Base-by-base conservation (phyloP, 2,113 vertebrate genomes). In the Glareola pratincola region DNA sequence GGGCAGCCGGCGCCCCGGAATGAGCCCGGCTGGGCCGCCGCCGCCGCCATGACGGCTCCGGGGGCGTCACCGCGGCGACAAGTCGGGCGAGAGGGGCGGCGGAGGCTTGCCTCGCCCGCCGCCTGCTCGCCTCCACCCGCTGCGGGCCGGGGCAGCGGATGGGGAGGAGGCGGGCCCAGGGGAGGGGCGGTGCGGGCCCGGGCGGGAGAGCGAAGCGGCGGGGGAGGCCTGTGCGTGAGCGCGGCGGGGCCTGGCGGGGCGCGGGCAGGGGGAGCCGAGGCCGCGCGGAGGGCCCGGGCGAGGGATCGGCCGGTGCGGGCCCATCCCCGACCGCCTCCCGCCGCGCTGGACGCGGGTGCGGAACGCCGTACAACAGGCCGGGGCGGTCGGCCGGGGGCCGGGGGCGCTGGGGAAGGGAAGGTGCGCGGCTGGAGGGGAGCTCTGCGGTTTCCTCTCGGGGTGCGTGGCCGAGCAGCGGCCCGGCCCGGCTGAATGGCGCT, bases 71-170 rank as follows among this genome's bases (percentile, higher is more conserved):
- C 16, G 17, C 18, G 9, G 18, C 10, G 20, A 34, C 5, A 6
- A 10, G 0, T 0, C 26, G 20, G 2, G 1, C 0, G 2, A 8
- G 13, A 1, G 1, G 1, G 4, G 19, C 4, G n/a, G 8, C 41
- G 3, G 4, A 4, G 1, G 3, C 6, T 6, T 2, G 2, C 9
- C 6, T 17, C 14, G 2, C 20, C 12, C 2, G 0, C 0, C 6
- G 3, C 3, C 4, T 0, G 0, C 6, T 2, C 8, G 5, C 8
- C 27, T 22, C 57, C 51, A 1, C 22, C 18, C 8, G 2, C 39
- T 45, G 9, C 21, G 10, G 26, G 21, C 24, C 2, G 2, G 17
- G 13, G 26, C 18, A 4, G 71, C 24, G 64, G 30, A 3, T 2
- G 36, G 50, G 24, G 30, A 21, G 18, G 73, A n/a, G 62, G 63